phyloP scores from a whole-genome alignment of 1,140 invertebrate species.

The Tribolium madens region DNA sequence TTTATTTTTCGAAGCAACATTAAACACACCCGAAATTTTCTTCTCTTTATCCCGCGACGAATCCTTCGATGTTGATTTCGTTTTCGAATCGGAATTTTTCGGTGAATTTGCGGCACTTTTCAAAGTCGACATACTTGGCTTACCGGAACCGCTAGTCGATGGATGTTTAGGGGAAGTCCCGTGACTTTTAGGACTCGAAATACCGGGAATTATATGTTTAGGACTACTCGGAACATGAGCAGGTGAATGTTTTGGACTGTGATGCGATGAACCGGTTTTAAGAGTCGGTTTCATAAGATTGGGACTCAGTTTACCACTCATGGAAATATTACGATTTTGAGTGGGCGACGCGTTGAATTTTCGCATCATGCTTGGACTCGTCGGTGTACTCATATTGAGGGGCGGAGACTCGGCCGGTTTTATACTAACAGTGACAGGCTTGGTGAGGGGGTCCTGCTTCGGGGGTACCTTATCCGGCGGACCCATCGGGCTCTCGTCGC shows the following conservation, averaged over 20 bases:
- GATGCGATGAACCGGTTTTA: conserved; percentile 71
- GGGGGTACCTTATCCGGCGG: conserved; percentile 83
- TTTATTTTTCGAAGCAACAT: conserved; percentile 74
- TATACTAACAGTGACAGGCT: conserved; percentile 79
- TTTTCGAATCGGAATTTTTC: conserved; percentile 64
- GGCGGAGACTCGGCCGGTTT: conserved; percentile 78
- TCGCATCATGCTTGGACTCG: conserved; percentile 74
- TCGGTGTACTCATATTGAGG: conserved; percentile 68
- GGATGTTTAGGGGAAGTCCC: conserved; percentile 81
- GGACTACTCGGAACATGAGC: conserved; percentile 78
- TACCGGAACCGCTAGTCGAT: conserved; percentile 77
- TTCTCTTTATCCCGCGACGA: conserved; percentile 72
- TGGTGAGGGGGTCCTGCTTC: conserved; percentile 79
- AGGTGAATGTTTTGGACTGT: conserved; percentile 80
- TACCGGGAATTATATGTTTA: conserved; percentile 72
- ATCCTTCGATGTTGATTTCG: conserved; percentile 69
- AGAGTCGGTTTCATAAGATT: conserved; percentile 69
- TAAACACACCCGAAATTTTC: conserved; percentile 63
- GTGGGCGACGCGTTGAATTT: conserved; percentile 80
- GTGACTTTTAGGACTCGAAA: conserved; percentile 71
- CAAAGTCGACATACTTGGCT: conserved; percentile 89
- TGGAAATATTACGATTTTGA: conserved; percentile 66
- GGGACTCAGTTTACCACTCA: conserved; percentile 71
- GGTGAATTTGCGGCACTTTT: conserved; percentile 81
- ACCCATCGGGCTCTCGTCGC: conserved; percentile 83